Percentiles rank a stretch among this genome's conserved stretches.
These are phyloP conservation scores for Poeciliopsis retropinna DNA, from an alignment of 2,113 vertebrate species.

Conservation along the genomic window DNA sequence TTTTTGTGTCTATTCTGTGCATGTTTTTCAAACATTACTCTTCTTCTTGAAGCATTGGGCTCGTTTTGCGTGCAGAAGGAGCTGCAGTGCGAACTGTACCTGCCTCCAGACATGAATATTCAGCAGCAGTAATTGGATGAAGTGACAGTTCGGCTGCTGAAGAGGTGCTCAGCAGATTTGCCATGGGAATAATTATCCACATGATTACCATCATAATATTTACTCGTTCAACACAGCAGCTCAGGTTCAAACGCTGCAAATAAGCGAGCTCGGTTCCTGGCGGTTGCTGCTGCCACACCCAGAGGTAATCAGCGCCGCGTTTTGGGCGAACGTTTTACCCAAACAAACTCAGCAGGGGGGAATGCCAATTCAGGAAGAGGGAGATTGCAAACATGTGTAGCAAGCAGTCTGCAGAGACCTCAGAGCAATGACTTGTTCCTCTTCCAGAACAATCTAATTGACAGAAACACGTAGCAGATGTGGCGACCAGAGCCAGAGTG, in stretches of 20 bases:
- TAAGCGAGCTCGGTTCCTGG: constrained; percentile 18
- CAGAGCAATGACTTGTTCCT: constrained; percentile 27
- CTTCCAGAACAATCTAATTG: constrained; percentile 31
- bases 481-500: constrained; percentile 22
- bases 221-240: constrained; percentile 15
- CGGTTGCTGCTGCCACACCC: constrained; percentile 4
- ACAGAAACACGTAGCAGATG: constrained; percentile 50
- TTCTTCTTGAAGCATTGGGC: no score
- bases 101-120: constrained; percentile 14
- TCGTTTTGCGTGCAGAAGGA: not conserved
- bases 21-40: no score
- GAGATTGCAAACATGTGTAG: constrained; percentile 51
- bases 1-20: no score
- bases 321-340: constrained; percentile 36
- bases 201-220: constrained; percentile 32
- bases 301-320: constrained; percentile 31
- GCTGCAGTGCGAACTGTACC: not conserved
- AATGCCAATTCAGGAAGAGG: constrained; percentile 32
- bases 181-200: constrained; percentile 1
- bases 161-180: not conserved
- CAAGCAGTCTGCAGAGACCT: constrained; percentile 2
- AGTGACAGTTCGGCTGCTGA: constrained; percentile 2
- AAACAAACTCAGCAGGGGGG: constrained; percentile 53
- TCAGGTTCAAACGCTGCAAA: constrained; percentile 4
- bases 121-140: constrained; percentile 11